Conservation (phyloP, 2,797 vertebrate species). For the Borostomias antarcticus region DNA sequence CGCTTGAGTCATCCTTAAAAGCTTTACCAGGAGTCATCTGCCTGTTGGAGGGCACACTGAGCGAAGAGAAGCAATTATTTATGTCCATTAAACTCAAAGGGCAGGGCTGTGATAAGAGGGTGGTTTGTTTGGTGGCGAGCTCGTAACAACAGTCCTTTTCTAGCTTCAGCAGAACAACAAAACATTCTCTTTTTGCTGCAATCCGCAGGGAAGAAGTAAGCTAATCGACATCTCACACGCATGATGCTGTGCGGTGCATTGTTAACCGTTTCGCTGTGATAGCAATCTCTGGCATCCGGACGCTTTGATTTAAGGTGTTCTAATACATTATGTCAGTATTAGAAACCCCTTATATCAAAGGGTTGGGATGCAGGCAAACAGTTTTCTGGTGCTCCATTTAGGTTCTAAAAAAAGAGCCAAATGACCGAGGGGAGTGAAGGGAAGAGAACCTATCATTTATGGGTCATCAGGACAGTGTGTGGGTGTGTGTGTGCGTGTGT, state of each 20-base stretch:
- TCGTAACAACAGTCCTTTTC: not conserved
- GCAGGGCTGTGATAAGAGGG: not conserved
- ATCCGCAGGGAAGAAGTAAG: too few relatives aligned
- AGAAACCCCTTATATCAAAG: too few relatives aligned
- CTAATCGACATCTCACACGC: too few relatives aligned
- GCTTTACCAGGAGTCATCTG: not conserved
- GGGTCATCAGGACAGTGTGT: constrained; percentile 3
- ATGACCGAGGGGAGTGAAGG: not conserved
- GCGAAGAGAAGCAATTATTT: not conserved
- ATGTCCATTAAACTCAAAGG: not conserved
- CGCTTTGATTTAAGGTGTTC: too few relatives aligned
- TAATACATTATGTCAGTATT: too few relatives aligned
- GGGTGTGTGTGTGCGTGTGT: not conserved
- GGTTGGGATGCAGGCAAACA: not conserved
- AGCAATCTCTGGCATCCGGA: too few relatives aligned
- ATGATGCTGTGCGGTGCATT: too few relatives aligned
- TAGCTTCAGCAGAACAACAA: too few relatives aligned
- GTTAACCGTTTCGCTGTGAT: too few relatives aligned
- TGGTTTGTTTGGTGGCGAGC: not conserved
- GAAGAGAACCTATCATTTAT: not conserved
- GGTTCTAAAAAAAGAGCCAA: too few relatives aligned
- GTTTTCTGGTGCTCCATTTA: not conserved
- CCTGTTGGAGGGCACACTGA: not conserved
- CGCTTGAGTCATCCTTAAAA: constrained; percentile 10
- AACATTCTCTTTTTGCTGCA: too few relatives aligned